Conservation (phyloP, 2,797 vertebrate genomes). For the Eulemur rubriventer region DNA sequence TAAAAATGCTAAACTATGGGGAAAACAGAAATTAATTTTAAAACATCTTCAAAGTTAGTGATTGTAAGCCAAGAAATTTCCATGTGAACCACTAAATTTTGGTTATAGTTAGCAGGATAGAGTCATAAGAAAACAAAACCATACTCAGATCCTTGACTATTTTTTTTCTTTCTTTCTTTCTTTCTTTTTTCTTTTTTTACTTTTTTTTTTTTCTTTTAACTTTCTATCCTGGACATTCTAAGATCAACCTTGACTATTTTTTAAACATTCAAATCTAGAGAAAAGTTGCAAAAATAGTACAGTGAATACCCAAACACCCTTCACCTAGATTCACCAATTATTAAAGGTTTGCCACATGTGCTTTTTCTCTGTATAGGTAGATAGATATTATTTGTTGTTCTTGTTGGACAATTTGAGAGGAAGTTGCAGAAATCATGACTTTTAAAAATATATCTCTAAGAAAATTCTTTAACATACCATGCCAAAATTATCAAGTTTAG, state of each 20-base stretch:
- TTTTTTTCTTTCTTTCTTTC: background rate
- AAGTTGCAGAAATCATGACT: background rate
- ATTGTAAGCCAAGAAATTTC: background rate
- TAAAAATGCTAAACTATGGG: background rate
- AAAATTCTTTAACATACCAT: background rate
- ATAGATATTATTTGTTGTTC: background rate
- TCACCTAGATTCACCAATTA: background rate
- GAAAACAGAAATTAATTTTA: constrained; percentile 35
- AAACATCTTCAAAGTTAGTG: background rate
- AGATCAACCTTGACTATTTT: background rate
- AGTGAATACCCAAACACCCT: background rate
- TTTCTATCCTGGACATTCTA: no score
- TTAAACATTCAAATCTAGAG: background rate
- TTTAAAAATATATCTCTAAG: background rate
- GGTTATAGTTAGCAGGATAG: background rate
- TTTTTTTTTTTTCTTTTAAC: no score
- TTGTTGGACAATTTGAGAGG: background rate
- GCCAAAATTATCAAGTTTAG: background rate
- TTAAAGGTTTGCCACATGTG: background rate
- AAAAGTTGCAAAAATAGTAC: background rate
- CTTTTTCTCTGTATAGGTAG: background rate
- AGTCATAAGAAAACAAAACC: background rate
- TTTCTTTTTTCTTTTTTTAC: no score
- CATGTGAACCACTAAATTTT: background rate
- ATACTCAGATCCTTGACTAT: background rate